Base-by-base conservation (phyloP, 2,888 invertebrate genomes). In the Arctia plantaginis region DNA sequence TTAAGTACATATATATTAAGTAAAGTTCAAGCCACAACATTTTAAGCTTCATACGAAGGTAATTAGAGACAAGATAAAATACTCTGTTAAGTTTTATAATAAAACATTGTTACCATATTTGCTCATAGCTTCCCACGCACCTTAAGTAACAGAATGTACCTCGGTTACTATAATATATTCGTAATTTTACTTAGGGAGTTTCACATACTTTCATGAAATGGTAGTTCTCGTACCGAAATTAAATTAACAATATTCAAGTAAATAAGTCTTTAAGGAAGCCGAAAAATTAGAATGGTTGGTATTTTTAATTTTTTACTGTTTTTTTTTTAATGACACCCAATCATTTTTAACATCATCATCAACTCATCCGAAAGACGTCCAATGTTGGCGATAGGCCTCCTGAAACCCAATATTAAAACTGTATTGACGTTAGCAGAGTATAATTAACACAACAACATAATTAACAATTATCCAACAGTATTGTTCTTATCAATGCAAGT, bases 61-160 rank as follows among this genome's bases (percentile, higher is more conserved):
- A 62, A 62, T 62, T 62, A 62, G 27, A 15, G 27, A 15, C 59
- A 62, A 30, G 59, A 62, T 62, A 62, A 62, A 62, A 62, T 62
- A 62, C 59, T 62, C 18, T 15, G 13, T 62, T 6, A 62, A 62
- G 59, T 62, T 62, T 62, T 30, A 27, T 13, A 62, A 62, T 27
- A 62, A 62, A 62, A 62, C 59, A 62, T 62, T 62, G 30, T 62
- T 62, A 62, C 27, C 59, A 30, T 30, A 18, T 30, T 62, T 62
- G 59, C 30, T 62, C 15, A 62, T 62, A 30, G 15, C 13, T 62
- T 27, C 59, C 15, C 27, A 62, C 15, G 15, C 18, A 12, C 15
- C 27, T 59, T 15, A 59, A 3, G 59, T 27, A 62, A 62, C 15
- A 15, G 15, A 27, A 62, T 30, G 30, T 30, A 30, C 59, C 59